These are phyloP conservation scores for Neoaliturus tenellus DNA, from an alignment of 2,888 invertebrate genomes.

Conservation along the genomic window DNA sequence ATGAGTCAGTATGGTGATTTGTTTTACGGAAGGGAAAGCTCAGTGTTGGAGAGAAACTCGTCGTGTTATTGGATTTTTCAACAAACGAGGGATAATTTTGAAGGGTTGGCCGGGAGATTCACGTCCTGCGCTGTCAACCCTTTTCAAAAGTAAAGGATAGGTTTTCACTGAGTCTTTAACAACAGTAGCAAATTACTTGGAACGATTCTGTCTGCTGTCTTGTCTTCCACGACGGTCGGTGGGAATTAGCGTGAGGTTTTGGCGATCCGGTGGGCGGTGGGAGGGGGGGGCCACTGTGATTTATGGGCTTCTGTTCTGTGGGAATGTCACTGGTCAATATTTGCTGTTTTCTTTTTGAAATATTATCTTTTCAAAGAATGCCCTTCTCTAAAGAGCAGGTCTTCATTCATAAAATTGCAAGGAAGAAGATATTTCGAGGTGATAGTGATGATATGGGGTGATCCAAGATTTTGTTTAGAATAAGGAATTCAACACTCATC, in stretches of 20 bases:
- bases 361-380: not conserved
- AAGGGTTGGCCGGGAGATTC: not conserved
- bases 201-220: constrained; percentile 20
- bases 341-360: constrained; percentile 11
- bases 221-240: not conserved
- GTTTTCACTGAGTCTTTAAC: constrained; percentile 40
- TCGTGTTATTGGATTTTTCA: constrained; percentile 26
- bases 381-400: not conserved
- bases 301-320: constrained; percentile 19
- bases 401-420: not conserved
- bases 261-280: not conserved
- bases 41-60: not conserved
- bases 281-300: not conserved
- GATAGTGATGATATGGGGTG: too few species aligned
- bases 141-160: constrained; percentile 49
- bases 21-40: not conserved
- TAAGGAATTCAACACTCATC: too few species aligned
- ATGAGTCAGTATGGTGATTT: not conserved
- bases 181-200: constrained; percentile 47
- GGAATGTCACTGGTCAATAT: constrained; percentile 27
- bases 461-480: too few species aligned
- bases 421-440: too few species aligned
- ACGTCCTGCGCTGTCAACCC: constrained; percentile 41
- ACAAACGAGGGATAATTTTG: constrained; percentile 38
- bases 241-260: constrained; percentile 4